Evolutionary conservation across 2,113 vertebrate genomes (phyloP).

Genomic region (Sander vitreus): DNA sequence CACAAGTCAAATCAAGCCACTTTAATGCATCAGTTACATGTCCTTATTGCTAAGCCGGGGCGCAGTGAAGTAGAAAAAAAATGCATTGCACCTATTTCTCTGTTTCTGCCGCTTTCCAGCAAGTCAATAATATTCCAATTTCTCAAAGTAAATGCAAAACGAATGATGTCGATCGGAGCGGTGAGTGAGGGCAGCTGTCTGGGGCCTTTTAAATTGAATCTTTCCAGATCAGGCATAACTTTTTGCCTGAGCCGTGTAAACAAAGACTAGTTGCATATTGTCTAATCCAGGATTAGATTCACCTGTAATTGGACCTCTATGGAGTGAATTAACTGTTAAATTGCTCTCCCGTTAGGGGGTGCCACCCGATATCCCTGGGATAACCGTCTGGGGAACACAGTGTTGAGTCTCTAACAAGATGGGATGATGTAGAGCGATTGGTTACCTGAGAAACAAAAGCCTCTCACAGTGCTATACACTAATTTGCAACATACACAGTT

Average conservation of each 20-base stretch:
- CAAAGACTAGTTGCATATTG: slow-evolving; percentile 69
- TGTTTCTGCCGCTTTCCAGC: slow-evolving; percentile 51
- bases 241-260: slow-evolving; percentile 65
- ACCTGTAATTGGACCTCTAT: slow-evolving; percentile 68
- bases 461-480: not conserved
- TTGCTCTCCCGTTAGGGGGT: slow-evolving; percentile 57
- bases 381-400: slow-evolving; percentile 39
- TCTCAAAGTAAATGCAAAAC: slow-evolving; percentile 72
- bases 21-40: slow-evolving; percentile 47
- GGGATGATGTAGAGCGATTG: slow-evolving; percentile 17
- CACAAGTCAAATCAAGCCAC: slow-evolving; percentile 47
- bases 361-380: slow-evolving; percentile 40
- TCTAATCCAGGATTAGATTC: slow-evolving; percentile 74
- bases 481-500: slow-evolving; percentile 30
- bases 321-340: slow-evolving; percentile 69
- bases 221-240: slow-evolving; percentile 57
- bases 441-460: slow-evolving; percentile 12
- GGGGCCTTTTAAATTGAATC: slow-evolving; percentile 73
- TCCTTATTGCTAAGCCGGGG: slow-evolving; percentile 39
- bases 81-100: slow-evolving; percentile 41
- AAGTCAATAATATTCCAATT: slow-evolving; percentile 75
- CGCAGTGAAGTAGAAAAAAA: slow-evolving; percentile 48
- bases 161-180: slow-evolving; percentile 65
- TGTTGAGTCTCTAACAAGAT: slow-evolving; percentile 51
- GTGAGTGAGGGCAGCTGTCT: slow-evolving; percentile 54